A percentile compares a stretch with the other conserved stretches of the same genome.
Conservation (phyloP, 2,113 vertebrate species). For the Caretta caretta region DNA sequence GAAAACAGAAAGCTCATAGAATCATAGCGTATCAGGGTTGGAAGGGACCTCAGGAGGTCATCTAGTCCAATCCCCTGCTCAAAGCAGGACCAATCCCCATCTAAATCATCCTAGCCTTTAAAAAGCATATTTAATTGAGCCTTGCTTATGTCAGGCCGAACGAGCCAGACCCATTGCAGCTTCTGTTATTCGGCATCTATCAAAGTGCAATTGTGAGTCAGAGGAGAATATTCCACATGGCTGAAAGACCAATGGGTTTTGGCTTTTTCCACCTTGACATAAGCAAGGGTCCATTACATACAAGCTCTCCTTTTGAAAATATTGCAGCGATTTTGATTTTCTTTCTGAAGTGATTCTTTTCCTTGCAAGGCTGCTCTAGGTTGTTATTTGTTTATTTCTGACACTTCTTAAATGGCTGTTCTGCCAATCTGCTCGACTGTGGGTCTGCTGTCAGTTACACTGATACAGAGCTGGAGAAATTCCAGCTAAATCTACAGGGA, state of each 20-base stretch:
- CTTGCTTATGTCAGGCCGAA: background rate
- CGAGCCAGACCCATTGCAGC: background rate
- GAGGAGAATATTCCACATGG: background rate
- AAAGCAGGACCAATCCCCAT: no score
- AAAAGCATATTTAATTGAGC: background rate
- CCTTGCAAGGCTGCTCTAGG: background rate
- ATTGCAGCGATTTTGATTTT: background rate
- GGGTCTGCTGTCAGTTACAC: background rate
- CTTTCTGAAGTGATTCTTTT: background rate
- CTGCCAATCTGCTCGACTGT: background rate
- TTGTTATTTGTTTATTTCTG: constrained; percentile 4
- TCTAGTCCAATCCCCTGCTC: no score
- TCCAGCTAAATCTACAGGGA: background rate
- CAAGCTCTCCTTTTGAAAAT: background rate
- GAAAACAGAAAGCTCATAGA: background rate
- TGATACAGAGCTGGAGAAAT: background rate
- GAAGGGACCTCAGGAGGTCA: no score
- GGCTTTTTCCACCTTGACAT: background rate
- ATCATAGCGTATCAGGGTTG: no score
- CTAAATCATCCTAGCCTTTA: no score
- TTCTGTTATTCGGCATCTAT: background rate
- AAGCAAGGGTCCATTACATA: background rate
- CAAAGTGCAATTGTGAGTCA: background rate
- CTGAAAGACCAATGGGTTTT: background rate
- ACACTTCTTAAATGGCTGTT: background rate